Evolutionary conservation across 2,797 vertebrate genomes (phyloP).

Genomic region (Aphelocoma californica): DNA sequence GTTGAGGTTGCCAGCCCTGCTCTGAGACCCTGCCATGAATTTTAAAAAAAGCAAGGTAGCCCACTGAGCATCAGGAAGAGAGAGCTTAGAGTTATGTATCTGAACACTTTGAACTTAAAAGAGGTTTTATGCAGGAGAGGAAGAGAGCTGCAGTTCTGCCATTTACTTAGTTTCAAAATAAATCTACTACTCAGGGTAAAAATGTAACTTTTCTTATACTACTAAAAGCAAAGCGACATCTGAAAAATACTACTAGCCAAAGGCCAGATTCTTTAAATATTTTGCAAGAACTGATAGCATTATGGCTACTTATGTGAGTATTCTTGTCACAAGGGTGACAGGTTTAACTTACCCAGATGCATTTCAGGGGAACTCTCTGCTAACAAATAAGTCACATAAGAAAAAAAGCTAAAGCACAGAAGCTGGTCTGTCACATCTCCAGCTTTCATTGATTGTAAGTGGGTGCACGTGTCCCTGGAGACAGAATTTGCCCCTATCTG

Average conservation of each 20-base stretch:
- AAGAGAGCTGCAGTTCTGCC: neutral
- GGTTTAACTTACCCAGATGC: neutral
- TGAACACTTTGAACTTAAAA: slow-evolving; percentile 37
- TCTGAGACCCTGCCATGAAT: slow-evolving; percentile 15
- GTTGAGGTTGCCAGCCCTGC: slow-evolving; percentile 4
- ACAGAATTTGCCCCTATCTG: neutral
- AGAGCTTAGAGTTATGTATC: slow-evolving; percentile 18
- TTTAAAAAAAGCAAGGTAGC: slow-evolving; percentile 10
- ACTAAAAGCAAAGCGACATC: neutral
- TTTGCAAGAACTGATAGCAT: slow-evolving; percentile 2
- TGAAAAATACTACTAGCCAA: slow-evolving; percentile 38
- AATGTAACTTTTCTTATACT: neutral
- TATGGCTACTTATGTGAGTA: neutral
- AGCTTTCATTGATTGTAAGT: neutral
- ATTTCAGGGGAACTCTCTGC: neutral
- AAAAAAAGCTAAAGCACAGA: slow-evolving; percentile 18
- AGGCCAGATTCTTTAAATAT: slow-evolving; percentile 38
- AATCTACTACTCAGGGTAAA: neutral
- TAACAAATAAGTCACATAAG: neutral
- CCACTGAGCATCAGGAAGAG: slow-evolving; percentile 35
- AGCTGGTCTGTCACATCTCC: neutral
- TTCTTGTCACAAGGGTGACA: slow-evolving; percentile 2
- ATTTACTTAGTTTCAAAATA: slow-evolving; percentile 24
- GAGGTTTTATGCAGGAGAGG: slow-evolving; percentile 14
- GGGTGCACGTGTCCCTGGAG: neutral